Percentiles rank a stretch among this genome's conserved stretches.
phyloP scores from a whole-genome alignment of 1,140 invertebrate species.

The Brachionus koreanus region DNA sequence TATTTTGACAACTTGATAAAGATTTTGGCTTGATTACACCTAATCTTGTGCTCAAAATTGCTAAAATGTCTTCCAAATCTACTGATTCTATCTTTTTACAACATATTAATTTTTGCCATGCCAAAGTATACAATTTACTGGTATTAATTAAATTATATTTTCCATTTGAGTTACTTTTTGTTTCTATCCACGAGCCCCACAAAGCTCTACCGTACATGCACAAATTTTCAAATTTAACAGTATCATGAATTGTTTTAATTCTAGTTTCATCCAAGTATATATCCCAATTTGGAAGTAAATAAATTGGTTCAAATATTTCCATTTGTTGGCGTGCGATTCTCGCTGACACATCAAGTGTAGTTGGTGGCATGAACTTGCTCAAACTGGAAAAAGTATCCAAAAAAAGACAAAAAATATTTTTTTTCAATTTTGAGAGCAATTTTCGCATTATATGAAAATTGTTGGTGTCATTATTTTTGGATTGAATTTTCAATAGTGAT shows the following conservation, averaged over 20 bases:
- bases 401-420: not conserved
- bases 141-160: not conserved
- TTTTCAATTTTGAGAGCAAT: not conserved
- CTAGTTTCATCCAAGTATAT: not conserved
- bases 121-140: not conserved
- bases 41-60: not conserved
- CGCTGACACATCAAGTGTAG: not conserved
- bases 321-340: not conserved
- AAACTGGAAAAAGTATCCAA: not conserved
- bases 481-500: not conserved
- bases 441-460: not conserved
- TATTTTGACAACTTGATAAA: not conserved
- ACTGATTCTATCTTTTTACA: not conserved
- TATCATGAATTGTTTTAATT: not conserved
- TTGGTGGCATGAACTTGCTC: not conserved
- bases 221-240: not conserved
- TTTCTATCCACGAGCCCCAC: not conserved
- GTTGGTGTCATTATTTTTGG: not conserved
- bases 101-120: not conserved
- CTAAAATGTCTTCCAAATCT: not conserved
- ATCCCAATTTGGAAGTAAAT: conserved; percentile 2
- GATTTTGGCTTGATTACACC: not conserved
- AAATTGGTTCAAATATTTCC: not conserved
- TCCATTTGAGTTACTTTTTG: not conserved
- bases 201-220: not conserved